phyloP scores from a whole-genome alignment of 2,797 vertebrate species.

The Chaunax sp. region DNA sequence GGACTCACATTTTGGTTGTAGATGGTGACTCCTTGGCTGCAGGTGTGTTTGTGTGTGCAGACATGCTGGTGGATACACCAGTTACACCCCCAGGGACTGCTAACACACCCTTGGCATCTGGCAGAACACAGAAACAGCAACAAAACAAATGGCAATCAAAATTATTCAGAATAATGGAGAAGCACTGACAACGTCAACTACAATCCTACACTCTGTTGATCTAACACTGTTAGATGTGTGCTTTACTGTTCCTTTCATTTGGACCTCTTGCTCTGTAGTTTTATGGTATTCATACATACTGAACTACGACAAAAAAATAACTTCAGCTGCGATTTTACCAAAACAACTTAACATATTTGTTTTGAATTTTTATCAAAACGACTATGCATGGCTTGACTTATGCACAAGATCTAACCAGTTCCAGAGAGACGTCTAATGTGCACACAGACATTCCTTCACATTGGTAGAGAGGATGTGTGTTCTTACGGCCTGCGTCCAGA shows the following conservation, averaged over 20 bases:
- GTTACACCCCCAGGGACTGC: constrained; percentile 95
- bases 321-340: not conserved
- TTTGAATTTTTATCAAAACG: not conserved
- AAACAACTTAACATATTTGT: not conserved
- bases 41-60: constrained; percentile 90
- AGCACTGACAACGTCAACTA: no score
- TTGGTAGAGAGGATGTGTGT: not conserved
- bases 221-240: not conserved
- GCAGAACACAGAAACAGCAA: not conserved
- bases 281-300: not conserved
- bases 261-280: no score
- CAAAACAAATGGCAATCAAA: not conserved
- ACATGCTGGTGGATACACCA: constrained; percentile 95
- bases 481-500: constrained; percentile 92
- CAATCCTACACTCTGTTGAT: not conserved
- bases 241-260: not conserved
- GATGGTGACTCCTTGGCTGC: constrained; percentile 89
- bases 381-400: not conserved
- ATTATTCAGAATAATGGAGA: not conserved
- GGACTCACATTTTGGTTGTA: constrained; percentile 89
- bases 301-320: not conserved
- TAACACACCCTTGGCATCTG: constrained; percentile 94
- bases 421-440: not conserved
- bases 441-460: not conserved
- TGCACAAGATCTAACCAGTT: not conserved